A percentile compares a stretch with the other conserved stretches of the same genome.
Conservation (phyloP, 1,140 invertebrate genomes). For the Cardiocondyla obscurior region DNA sequence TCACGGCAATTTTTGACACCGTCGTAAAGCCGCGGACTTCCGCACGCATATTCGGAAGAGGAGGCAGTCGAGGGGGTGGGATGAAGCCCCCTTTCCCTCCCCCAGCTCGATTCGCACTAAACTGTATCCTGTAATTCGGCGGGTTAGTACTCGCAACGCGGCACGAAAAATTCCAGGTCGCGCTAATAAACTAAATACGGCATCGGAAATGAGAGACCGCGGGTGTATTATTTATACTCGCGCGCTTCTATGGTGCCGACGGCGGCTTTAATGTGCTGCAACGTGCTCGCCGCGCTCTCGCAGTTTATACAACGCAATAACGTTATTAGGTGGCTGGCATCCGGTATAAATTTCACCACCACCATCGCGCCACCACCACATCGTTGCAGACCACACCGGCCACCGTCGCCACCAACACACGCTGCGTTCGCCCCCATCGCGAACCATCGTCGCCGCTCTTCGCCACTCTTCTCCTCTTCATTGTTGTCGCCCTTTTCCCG, state of each 20-base stretch:
- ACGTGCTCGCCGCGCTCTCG: conserved; percentile 61
- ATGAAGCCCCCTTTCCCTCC: no score
- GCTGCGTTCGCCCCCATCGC: neutral
- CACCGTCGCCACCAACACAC: conserved; percentile 31
- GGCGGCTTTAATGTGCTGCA: conserved; percentile 77
- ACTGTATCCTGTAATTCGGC: conserved; percentile 77
- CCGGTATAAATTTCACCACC: conserved; percentile 80
- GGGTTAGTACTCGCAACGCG: conserved; percentile 55
- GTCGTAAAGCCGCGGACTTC: conserved; percentile 72
- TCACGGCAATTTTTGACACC: conserved; percentile 68
- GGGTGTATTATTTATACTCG: conserved; percentile 80
- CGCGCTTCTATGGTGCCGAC: conserved; percentile 63
- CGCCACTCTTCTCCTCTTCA: conserved; percentile 52
- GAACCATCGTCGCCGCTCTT: conserved; percentile 31
- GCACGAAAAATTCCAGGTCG: conserved; percentile 74
- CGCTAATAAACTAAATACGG: conserved; percentile 82
- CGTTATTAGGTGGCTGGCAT: conserved; percentile 81
- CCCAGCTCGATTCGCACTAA: conserved; percentile 72
- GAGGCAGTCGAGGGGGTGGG: neutral
- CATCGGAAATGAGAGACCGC: conserved; percentile 80
- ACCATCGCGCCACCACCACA: conserved; percentile 47
- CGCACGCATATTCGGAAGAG: neutral
- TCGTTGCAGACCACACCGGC: conserved; percentile 30
- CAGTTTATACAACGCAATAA: conserved; percentile 82
- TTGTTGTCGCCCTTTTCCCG: conserved; percentile 48